phyloP scores from a whole-genome alignment of 2,113 vertebrate genomes.

The Hemicordylus capensis region DNA sequence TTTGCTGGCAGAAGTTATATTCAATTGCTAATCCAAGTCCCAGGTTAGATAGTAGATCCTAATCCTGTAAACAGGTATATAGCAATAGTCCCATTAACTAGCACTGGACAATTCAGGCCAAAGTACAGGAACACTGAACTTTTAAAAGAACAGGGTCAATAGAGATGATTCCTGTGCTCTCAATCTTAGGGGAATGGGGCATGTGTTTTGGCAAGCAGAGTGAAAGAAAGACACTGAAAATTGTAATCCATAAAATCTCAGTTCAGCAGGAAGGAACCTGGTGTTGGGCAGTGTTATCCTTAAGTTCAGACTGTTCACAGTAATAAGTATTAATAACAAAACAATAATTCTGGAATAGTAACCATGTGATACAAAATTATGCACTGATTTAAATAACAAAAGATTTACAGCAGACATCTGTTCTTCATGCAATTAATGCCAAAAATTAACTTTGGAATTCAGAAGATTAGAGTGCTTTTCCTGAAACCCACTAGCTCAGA shows the following conservation, averaged over 20 bases:
- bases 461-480: background rate
- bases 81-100: background rate
- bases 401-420: background rate
- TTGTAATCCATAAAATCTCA: background rate
- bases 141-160: background rate
- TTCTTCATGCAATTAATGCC: background rate
- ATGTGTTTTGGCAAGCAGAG: background rate
- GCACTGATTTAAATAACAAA: background rate
- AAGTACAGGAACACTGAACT: background rate
- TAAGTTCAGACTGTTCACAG: background rate
- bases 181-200: background rate
- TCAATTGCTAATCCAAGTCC: background rate
- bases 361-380: background rate
- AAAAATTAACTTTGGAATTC: background rate
- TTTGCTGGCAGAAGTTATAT: background rate
- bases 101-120: background rate
- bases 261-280: background rate
- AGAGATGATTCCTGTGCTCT: background rate
- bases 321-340: background rate
- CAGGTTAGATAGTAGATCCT: background rate
- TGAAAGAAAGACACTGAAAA: background rate
- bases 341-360: background rate
- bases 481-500: background rate
- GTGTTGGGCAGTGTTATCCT: background rate
- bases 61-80: conserved; percentile 5